Evolutionary conservation across 2,797 vertebrate species (phyloP).

Genomic region (Fistularia tabacaria): DNA sequence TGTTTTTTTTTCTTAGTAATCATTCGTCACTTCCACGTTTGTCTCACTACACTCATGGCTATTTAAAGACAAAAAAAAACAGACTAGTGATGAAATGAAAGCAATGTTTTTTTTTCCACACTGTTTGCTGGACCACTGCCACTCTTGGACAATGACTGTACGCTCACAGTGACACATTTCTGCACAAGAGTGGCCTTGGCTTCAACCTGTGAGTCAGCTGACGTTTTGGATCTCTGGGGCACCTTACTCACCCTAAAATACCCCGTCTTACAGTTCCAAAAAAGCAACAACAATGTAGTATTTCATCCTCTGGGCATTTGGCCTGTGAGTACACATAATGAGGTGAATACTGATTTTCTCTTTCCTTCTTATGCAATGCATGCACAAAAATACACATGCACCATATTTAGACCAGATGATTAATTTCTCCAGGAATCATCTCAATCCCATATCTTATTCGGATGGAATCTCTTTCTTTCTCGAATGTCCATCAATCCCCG

Average conservation of each 20-base stretch:
- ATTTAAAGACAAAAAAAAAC: constrained; percentile 21
- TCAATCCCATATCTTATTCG: background rate
- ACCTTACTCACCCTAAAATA: constrained; percentile 16
- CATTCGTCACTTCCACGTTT: background rate
- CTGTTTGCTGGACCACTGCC: constrained; percentile 48
- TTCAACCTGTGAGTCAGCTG: constrained; percentile 53
- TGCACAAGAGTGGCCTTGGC: constrained; percentile 22
- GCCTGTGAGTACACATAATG: constrained; percentile 3
- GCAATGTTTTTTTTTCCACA: constrained; percentile 27
- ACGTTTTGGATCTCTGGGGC: constrained; percentile 9
- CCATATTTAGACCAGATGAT: constrained; percentile 16
- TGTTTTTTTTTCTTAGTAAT: no score
- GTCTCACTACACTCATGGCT: constrained; percentile 1
- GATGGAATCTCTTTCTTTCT: background rate
- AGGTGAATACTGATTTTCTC: constrained; percentile 2
- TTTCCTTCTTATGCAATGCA: constrained; percentile 12
- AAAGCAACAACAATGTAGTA: constrained; percentile 25
- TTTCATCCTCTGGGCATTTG: constrained; percentile 24
- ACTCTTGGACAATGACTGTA: constrained; percentile 36
- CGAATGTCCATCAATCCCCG: constrained; percentile 12
- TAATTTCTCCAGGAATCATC: constrained; percentile 1
- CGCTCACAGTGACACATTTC: constrained; percentile 31
- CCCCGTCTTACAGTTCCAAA: constrained; percentile 9
- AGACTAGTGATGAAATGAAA: constrained; percentile 33
- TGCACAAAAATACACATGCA: background rate